These are phyloP conservation scores for Chunga burmeisteri DNA, from an alignment of 2,113 vertebrate species.

Conservation along the genomic window DNA sequence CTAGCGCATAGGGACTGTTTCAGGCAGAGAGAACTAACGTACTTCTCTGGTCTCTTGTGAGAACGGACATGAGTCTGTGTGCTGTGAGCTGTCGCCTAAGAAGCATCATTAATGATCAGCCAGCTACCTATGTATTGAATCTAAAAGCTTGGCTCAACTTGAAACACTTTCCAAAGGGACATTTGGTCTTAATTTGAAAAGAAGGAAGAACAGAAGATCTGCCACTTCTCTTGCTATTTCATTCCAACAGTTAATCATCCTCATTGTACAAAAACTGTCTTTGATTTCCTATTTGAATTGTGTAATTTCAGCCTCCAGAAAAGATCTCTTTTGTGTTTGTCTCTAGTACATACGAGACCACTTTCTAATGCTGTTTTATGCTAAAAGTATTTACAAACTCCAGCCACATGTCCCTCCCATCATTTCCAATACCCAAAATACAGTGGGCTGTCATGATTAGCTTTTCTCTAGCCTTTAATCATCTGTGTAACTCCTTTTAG, in stretches of 20 bases:
- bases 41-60: neutral
- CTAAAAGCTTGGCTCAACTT: neutral
- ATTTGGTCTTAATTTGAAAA: conserved; percentile 7
- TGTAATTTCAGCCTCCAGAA: neutral
- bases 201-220: neutral
- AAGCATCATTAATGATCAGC: neutral
- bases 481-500: neutral
- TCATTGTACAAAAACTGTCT: neutral
- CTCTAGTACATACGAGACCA: neutral
- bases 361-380: neutral
- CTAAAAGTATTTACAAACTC: neutral
- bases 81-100: neutral
- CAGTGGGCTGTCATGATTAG: neutral
- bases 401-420: neutral
- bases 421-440: neutral
- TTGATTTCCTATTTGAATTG: neutral
- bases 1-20: neutral
- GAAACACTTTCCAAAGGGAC: neutral
- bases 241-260: neutral
- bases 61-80: neutral
- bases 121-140: neutral
- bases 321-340: neutral
- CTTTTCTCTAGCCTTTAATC: neutral
- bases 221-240: neutral
- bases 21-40: neutral